A percentile compares a stretch with the other conserved stretches of the same genome.
Evolutionary conservation across 1,140 invertebrate genomes (phyloP).

Genomic region (Rhyacophila brunnea): DNA sequence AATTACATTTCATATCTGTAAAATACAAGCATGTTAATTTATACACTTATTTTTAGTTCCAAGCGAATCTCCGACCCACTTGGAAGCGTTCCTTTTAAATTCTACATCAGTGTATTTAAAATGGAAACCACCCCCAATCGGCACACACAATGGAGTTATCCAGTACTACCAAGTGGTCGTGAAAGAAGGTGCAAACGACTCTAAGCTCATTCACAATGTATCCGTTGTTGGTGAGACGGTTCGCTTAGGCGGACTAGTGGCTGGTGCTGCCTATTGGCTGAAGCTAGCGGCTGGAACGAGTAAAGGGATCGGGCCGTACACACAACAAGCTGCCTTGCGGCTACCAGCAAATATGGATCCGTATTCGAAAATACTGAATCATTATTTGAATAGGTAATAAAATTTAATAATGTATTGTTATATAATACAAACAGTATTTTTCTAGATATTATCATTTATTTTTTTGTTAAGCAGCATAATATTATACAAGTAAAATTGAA

Average conservation of each 20-base stretch:
- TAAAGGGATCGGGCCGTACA: conserved; percentile 72
- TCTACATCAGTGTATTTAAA: conserved; percentile 75
- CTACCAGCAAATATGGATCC: conserved; percentile 18
- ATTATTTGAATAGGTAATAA: conserved; percentile 20
- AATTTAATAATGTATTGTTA: too few species aligned
- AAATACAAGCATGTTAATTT: too few species aligned
- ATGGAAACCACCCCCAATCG: conserved; percentile 74
- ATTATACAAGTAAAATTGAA: too few species aligned
- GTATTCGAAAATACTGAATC: conserved; percentile 19
- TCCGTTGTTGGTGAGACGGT: conserved; percentile 14
- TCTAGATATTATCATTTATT: too few species aligned
- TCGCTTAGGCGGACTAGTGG: conserved; percentile 9
- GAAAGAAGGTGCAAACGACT: conserved; percentile 14
- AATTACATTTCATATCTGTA: too few species aligned
- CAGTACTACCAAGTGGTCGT: conserved; percentile 55
- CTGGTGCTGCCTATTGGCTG: conserved; percentile 22
- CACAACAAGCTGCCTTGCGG: conserved; percentile 50
- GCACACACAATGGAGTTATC: conserved; percentile 72
- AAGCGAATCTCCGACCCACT: conserved; percentile 72
- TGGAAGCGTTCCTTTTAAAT: conserved; percentile 77
- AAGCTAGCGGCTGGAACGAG: conserved; percentile 66
- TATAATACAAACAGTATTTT: too few species aligned
- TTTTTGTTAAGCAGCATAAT: too few species aligned
- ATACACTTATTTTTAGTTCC: conserved; percentile 67
- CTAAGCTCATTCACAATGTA: conserved; percentile 21